Percentiles rank a stretch among this genome's conserved stretches.
These are phyloP conservation scores for Columba guinea DNA, from an alignment of 2,797 vertebrate genomes.

Conservation along the genomic window DNA sequence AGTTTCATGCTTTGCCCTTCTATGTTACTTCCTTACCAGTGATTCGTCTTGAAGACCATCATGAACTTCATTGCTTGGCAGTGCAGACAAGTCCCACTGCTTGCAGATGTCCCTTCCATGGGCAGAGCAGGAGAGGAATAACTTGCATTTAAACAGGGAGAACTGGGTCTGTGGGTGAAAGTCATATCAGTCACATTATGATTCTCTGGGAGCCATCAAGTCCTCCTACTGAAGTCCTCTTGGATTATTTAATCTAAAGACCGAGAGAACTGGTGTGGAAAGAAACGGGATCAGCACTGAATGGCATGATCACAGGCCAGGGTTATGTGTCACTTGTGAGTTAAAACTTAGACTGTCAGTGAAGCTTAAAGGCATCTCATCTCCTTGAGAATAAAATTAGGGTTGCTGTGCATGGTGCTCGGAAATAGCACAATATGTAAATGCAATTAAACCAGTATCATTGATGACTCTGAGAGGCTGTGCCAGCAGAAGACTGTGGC, in stretches of 20 bases:
- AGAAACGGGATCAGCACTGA: neutral
- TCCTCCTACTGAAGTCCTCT: accelerated
- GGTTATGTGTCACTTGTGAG: neutral
- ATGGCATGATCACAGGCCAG: neutral
- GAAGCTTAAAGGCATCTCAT: conserved; percentile 2
- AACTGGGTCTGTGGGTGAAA: neutral
- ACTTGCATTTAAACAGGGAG: neutral
- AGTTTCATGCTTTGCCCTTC: neutral
- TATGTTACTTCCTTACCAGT: neutral
- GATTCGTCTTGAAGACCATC: neutral
- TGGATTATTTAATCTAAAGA: neutral
- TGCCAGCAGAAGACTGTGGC: neutral
- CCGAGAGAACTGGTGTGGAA: neutral
- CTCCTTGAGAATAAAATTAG: conserved; percentile 14
- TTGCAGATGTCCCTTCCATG: neutral
- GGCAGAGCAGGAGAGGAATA: neutral
- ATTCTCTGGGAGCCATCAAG: neutral
- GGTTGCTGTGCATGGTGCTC: neutral
- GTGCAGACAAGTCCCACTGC: neutral
- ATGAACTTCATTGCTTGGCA: neutral
- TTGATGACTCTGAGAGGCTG: neutral
- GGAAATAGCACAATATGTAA: conserved; percentile 59
- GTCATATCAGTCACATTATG: neutral
- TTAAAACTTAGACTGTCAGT: conserved; percentile 1
- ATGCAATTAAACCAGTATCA: conserved; percentile 51